These are phyloP conservation scores for Drosophila yakuba DNA, from an alignment of 1,140 invertebrate genomes.

Conservation along the genomic window DNA sequence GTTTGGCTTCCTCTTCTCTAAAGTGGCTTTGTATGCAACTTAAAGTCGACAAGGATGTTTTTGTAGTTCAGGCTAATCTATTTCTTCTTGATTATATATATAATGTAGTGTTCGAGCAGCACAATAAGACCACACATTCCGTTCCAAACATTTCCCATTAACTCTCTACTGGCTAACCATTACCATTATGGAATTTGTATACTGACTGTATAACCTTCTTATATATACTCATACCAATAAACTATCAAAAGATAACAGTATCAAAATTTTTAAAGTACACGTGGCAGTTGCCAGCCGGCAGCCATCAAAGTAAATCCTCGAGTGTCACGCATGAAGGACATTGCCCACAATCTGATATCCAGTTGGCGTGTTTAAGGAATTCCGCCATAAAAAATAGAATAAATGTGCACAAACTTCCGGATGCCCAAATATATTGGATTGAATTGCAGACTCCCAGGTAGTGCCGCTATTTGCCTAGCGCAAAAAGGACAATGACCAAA, in stretches of 20 bases:
- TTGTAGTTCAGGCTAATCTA: too few relatives aligned
- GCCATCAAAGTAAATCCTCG: conserved; percentile 24
- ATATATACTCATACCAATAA: too few relatives aligned
- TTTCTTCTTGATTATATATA: conserved; percentile 11
- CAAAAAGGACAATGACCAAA: conserved; percentile 79
- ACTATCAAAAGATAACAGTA: background rate
- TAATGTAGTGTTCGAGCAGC: conserved; percentile 29
- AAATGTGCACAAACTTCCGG: conserved; percentile 56
- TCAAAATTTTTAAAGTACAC: conserved; percentile 11
- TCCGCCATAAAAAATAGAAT: conserved; percentile 47
- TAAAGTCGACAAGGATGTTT: conserved; percentile 4
- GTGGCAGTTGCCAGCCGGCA: conserved; percentile 4
- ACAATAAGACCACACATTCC: conserved; percentile 19
- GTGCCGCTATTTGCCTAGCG: conserved; percentile 63
- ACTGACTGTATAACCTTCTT: too few relatives aligned
- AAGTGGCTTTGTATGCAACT: conserved; percentile 23
- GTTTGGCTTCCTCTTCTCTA: conserved; percentile 17
- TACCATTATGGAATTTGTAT: too few relatives aligned
- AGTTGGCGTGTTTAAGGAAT: conserved; percentile 25
- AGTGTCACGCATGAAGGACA: conserved; percentile 34
- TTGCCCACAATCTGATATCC: background rate
- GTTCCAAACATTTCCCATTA: background rate
- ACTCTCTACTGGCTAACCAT: too few relatives aligned
- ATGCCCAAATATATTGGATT: conserved; percentile 13
- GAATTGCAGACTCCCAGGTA: conserved; percentile 31